A percentile compares a stretch with the other conserved stretches of the same genome.
phyloP scores from a whole-genome alignment of 2,113 vertebrate species.

The Sula dactylatra region DNA sequence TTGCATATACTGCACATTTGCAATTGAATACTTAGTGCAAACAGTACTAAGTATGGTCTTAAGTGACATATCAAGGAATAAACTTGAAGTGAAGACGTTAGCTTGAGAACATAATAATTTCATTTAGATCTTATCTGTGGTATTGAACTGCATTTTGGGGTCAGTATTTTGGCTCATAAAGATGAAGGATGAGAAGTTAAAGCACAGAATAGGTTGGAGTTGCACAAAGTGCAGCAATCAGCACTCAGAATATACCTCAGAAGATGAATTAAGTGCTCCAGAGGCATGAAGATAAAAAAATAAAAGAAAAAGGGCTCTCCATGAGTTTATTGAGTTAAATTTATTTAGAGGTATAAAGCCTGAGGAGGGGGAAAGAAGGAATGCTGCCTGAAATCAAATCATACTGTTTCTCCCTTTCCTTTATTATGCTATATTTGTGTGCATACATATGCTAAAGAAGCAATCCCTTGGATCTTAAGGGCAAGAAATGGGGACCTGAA shows the following conservation, averaged over 20 bases:
- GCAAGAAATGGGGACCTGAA: slow-evolving; percentile 49
- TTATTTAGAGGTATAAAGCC: neutral
- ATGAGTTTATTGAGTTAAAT: neutral
- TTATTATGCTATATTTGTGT: neutral
- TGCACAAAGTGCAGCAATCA: slow-evolving; percentile 24
- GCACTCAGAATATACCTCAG: slow-evolving; percentile 16
- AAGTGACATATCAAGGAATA: neutral
- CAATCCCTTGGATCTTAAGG: slow-evolving; percentile 22
- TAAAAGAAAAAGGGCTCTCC: neutral
- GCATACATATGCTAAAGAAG: neutral
- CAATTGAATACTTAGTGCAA: neutral
- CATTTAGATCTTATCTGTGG: slow-evolving; percentile 7
- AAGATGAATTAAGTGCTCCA: slow-evolving; percentile 7
- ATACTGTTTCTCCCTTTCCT: neutral
- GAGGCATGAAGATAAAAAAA: neutral
- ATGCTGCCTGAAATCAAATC: slow-evolving; percentile 4
- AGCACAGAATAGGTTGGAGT: neutral
- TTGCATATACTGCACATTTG: neutral
- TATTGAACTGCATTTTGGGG: neutral
- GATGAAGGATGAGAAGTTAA: neutral
- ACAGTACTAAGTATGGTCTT: neutral
- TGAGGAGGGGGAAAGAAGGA: neutral
- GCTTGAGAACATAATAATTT: neutral
- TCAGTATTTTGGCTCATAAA: neutral
- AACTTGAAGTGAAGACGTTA: neutral